These are phyloP conservation scores for Drosophila pseudoananassae DNA, from an alignment of 1,140 invertebrate genomes.

Conservation along the genomic window DNA sequence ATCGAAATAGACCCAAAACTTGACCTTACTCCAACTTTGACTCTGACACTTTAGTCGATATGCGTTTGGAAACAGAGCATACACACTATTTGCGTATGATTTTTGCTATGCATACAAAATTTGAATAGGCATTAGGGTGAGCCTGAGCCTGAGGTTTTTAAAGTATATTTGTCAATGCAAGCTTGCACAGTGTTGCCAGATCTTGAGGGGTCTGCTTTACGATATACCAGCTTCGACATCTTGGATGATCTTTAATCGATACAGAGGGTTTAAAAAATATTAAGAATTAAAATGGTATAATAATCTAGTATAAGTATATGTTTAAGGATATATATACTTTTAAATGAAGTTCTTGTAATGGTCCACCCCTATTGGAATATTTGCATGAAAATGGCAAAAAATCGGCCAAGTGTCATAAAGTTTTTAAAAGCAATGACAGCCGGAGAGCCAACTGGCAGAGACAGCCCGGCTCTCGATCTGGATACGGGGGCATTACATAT, in stretches of 20 bases:
- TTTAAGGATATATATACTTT: too few relatives aligned
- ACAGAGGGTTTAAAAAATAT: too few relatives aligned
- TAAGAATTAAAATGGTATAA: too few relatives aligned
- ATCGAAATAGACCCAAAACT: constrained; percentile 41
- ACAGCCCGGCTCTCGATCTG: constrained; percentile 25
- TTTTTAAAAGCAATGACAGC: constrained; percentile 63
- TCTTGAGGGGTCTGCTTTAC: too few relatives aligned
- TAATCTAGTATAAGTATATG: too few relatives aligned
- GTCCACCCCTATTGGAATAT: constrained; percentile 22
- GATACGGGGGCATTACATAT: constrained; percentile 37
- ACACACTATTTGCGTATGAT: constrained; percentile 2
- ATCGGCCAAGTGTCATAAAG: constrained; percentile 64
- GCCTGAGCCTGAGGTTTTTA: background rate
- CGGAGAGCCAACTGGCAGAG: constrained; percentile 28
- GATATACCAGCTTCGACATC: too few relatives aligned
- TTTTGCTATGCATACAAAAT: constrained; percentile 13
- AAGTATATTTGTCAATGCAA: too few relatives aligned
- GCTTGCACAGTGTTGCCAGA: too few relatives aligned
- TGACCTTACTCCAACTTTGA: constrained; percentile 64
- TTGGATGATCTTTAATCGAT: too few relatives aligned
- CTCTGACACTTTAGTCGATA: constrained; percentile 46
- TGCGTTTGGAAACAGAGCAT: constrained; percentile 66
- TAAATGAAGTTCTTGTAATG: background rate
- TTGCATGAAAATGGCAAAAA: constrained; percentile 57
- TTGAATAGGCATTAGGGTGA: constrained; percentile 9